Percentiles rank a stretch among this genome's conserved stretches.
Conservation (phyloP, 2,113 vertebrate genomes). For the Datnioides undecimradiatus region DNA sequence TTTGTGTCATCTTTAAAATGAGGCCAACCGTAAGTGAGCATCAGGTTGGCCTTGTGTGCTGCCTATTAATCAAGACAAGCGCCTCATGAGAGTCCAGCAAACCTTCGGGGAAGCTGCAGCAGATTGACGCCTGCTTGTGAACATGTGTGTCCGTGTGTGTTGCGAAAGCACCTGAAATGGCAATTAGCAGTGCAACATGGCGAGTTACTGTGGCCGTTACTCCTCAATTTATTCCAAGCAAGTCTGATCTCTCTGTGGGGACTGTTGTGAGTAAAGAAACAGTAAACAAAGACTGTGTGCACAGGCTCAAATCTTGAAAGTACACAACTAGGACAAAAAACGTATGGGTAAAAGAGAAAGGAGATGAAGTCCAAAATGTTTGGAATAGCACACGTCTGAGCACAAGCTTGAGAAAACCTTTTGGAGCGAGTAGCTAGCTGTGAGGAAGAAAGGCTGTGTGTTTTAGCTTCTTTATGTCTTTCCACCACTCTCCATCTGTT, state of each 20-base stretch:
- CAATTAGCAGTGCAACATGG: not conserved
- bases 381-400: constrained; percentile 68
- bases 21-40: constrained; percentile 90
- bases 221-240: constrained; percentile 7
- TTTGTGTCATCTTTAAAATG: constrained; percentile 92
- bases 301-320: constrained; percentile 60
- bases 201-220: not conserved
- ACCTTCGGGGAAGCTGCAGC: constrained; percentile 70
- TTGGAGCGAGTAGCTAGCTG: constrained; percentile 70
- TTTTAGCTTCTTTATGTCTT: constrained; percentile 77
- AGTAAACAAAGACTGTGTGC: constrained; percentile 50
- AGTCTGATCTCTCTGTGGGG: constrained; percentile 12
- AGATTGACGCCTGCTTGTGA: constrained; percentile 4
- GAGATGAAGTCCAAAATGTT: constrained; percentile 69
- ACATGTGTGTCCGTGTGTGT: not conserved
- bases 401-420: constrained; percentile 80
- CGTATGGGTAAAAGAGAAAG: constrained; percentile 48
- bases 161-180: not conserved
- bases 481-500: constrained; percentile 76
- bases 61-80: constrained; percentile 79
- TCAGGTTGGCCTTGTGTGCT: constrained; percentile 83
- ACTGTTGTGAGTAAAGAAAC: constrained; percentile 23
- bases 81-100: constrained; percentile 87
- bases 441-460: constrained; percentile 81
- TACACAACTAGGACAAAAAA: constrained; percentile 50